Conservation (phyloP, 2,113 vertebrate genomes). For the Melozone crissalis region DNA sequence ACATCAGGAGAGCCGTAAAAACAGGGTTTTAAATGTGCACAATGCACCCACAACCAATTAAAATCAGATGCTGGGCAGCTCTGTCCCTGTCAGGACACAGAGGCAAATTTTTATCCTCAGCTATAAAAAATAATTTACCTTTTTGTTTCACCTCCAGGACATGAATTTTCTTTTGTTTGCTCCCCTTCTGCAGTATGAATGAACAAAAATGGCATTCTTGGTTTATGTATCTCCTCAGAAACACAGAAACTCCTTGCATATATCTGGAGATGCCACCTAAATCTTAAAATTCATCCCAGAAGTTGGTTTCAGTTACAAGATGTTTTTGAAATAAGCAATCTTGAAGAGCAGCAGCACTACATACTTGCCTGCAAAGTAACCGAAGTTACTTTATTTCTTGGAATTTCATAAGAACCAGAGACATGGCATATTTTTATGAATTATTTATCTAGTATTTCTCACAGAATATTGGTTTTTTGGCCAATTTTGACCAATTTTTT, state of each 20-base stretch:
- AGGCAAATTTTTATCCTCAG: background rate
- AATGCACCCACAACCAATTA: constrained; percentile 16
- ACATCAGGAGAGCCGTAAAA: background rate
- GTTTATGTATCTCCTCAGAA: background rate
- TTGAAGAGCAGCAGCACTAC: background rate
- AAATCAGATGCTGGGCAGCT: background rate
- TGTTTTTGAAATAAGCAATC: background rate
- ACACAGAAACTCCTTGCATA: background rate
- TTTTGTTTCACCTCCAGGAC: background rate
- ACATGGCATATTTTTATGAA: background rate
- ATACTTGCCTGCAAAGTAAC: background rate
- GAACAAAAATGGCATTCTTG: background rate
- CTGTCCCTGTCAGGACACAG: background rate
- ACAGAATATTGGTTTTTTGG: background rate
- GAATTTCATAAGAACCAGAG: background rate
- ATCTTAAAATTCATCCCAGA: background rate
- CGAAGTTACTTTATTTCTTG: background rate
- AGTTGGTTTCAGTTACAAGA: background rate
- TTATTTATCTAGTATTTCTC: background rate
- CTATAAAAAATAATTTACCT: background rate
- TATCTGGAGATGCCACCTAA: background rate
- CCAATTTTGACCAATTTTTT: background rate
- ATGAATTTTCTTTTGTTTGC: background rate
- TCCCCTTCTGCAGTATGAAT: background rate
- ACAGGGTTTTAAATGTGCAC: background rate